Base-by-base conservation (phyloP, 2,888 invertebrate species). In the Cylindroiulus punctatus region DNA sequence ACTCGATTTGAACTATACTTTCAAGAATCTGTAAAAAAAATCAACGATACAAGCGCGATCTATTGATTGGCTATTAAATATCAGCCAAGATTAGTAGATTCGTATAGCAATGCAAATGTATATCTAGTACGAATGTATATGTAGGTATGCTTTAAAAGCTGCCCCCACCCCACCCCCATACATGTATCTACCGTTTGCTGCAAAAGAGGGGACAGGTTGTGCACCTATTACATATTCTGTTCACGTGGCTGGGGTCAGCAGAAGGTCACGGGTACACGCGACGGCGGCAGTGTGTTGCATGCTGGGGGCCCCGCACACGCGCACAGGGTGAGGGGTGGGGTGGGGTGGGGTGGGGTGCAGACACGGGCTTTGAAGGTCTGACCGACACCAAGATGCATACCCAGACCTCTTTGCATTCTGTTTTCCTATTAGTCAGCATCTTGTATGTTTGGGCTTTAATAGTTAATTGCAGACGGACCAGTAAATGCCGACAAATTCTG, bases 261-360 rank as follows among this genome's bases (percentile, higher is more conserved):
- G 76, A 76, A 76, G 76, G 76, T 76, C 76, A 76, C 76, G 76
- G 76, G 30, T 76, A 76, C 76, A 76, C 76, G 76, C 76, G 76
- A 76, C 76, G 76, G 76, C 76, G 76, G 76, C 76, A 76, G 76
- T 30, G 76, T 30, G 30, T 17, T 30, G 30, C 76, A 76, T 76
- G 76, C 76, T 76, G 76, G 76, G 76, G 76, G 30, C 76, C 76
- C 26, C 76, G 30, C 30, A 30, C 76, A 76, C 76, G 76, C 76
- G 76, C 76, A 76, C 76, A 76, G 10, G 76, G 65, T 65, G 22
- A 65, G 2, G 22, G 65, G 22, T 22, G 65, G 22, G 65, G 26
- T 2, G 44, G 44, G 4, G 14, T 1, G 44, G 76, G 76, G 76
- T 26, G 76, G 76, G 76, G 76, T 76, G 76, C 30, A 76, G 30